Base-by-base conservation (phyloP, 2,113 vertebrate genomes). In the Sorex fumeus region DNA sequence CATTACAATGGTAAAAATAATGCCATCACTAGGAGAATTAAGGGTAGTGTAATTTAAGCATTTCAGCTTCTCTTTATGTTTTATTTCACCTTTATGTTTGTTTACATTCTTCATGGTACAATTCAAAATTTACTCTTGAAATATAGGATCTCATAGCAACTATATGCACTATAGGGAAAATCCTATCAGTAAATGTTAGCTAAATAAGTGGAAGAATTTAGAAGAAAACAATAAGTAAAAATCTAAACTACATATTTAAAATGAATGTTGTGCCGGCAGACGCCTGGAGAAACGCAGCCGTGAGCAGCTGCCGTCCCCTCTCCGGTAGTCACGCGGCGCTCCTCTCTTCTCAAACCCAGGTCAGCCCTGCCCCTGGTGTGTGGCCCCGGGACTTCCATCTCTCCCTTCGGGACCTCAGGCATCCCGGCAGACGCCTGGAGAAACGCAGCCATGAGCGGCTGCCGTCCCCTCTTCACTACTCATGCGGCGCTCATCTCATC, bases 141-240 rank as follows among this genome's bases (percentile, higher is more conserved):
- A 75, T 27, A 64, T 30, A 87, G 27, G 12, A 25, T 53, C 71
- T 25, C 67, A 47, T n/a, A n/a, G n/a, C 53, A 84, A 80, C 27
- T 34, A 30, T 53, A 30, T 77, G 28, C 36, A 47, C 13, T 77
- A 15, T 23, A 64, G 34, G 45, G 12, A 91, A 32, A 93, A 81
- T 9, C 15, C 18, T 81, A 10, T 91, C 7, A 32, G 82, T 84
- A 74, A 93, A 91, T 34, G 81, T 93, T 88, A 69, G 12, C 66
- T 91, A 19, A 93, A 77, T 90, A 92, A 88, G 76, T 88, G 13
- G 15, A 78, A 75, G 23, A 87, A 27, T 15, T 76, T 69, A 82
- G 72, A 88, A 92, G 57, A 13, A 93, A 87, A 50, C 53, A 87
- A 34, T 84, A 76, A 84, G 11, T 83, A 79, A 78, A 32, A 91